phyloP scores from a whole-genome alignment of 1,140 invertebrate species.

The Heliconius hewitsoni region DNA sequence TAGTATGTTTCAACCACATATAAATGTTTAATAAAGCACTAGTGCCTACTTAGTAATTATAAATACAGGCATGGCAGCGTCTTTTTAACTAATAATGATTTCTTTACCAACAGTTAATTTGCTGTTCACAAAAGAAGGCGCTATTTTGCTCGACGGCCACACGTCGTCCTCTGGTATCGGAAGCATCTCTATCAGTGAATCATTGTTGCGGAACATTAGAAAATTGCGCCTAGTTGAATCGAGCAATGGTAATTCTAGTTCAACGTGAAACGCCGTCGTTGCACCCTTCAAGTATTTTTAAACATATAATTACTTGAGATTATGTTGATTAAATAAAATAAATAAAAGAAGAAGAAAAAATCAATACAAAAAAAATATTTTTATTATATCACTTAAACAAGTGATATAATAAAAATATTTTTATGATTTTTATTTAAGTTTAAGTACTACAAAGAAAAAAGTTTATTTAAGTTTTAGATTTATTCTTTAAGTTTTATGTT shows the following conservation, averaged over 20 bases:
- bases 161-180: conserved; percentile 63
- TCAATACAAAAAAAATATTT: too few relatives aligned
- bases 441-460: too few relatives aligned
- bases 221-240: conserved; percentile 66
- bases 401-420: too few relatives aligned
- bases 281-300: conserved; percentile 52
- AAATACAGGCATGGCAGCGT: neutral
- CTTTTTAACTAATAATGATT: conserved; percentile 14
- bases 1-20: too few relatives aligned
- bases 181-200: conserved; percentile 61
- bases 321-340: neutral
- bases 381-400: too few relatives aligned
- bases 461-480: too few relatives aligned
- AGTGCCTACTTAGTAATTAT: neutral
- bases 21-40: too few relatives aligned
- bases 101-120: conserved; percentile 45
- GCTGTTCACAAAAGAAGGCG: conserved; percentile 40
- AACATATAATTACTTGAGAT: neutral
- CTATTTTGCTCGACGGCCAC: conserved; percentile 33
- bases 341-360: too few relatives aligned
- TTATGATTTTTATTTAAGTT: too few relatives aligned
- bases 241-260: conserved; percentile 70
- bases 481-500: too few relatives aligned
- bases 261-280: conserved; percentile 65
- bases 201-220: conserved; percentile 61